These are phyloP conservation scores for Amphimedon queenslandica DNA, from an alignment of 37 sponge, comb jelly and placozoan genomes.

Conservation along the genomic window DNA sequence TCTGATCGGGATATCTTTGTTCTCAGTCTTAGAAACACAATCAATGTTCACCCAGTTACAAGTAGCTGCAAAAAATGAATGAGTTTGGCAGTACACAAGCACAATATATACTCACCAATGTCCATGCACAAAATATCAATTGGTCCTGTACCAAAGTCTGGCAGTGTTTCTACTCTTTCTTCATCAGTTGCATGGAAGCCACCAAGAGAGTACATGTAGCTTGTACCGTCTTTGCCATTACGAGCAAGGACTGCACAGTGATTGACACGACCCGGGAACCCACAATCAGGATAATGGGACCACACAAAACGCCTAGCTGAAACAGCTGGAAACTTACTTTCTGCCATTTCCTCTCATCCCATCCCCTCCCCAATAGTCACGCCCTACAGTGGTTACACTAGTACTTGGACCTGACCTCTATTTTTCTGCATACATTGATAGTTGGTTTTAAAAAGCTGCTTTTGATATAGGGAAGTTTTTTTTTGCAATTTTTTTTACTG, in stretches of 20 bases:
- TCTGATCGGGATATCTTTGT: not conserved
- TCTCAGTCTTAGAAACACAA: not conserved
- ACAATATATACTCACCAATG: conserved; percentile 29
- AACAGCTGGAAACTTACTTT: not conserved
- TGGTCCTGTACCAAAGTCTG: conserved; percentile 36
- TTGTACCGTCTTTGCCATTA: conserved; percentile 19
- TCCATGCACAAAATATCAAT: conserved; percentile 62
- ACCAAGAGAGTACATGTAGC: conserved; percentile 54
- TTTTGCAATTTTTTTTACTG: too few relatives aligned
- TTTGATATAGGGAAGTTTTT: too few relatives aligned
- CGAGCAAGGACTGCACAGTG: conserved; percentile 54
- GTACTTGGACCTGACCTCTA: too few relatives aligned
- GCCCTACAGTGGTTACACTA: too few relatives aligned
- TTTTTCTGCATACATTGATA: too few relatives aligned
- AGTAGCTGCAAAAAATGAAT: not conserved
- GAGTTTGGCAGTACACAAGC: not conserved
- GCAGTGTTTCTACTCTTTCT: conserved; percentile 5
- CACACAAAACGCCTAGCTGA: conserved; percentile 40
- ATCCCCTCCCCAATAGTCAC: too few relatives aligned
- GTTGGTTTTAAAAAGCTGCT: too few relatives aligned
- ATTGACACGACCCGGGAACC: conserved; percentile 66
- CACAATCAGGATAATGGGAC: conserved; percentile 33
- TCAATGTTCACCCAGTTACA: not conserved
- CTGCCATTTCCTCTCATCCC: not conserved
- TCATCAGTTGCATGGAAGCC: conserved; percentile 75